Conservation (phyloP, 2,113 vertebrate species). For the Haplotaxodon microlepis region DNA sequence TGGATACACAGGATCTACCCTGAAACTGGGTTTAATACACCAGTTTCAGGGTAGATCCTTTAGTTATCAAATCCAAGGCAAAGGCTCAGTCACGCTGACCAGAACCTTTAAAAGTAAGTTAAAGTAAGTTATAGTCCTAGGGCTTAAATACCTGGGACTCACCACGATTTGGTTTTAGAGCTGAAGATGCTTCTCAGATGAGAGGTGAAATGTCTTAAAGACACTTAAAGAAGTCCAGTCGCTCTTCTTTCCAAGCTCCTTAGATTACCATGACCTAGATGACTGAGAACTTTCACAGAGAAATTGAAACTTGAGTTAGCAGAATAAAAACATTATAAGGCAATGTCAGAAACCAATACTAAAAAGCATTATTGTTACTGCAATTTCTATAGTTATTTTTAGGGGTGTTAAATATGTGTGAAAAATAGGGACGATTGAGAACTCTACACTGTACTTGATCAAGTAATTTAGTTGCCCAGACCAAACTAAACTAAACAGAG, state of each 20-base stretch:
- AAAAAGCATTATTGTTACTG: background rate
- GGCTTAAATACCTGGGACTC: background rate
- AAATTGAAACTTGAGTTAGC: background rate
- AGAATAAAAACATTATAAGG: background rate
- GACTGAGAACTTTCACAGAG: background rate
- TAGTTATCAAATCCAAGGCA: background rate
- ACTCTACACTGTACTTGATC: background rate
- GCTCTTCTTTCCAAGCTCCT: background rate
- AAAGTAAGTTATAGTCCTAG: background rate
- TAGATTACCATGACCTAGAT: background rate
- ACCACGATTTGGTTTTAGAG: background rate
- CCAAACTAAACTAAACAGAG: background rate
- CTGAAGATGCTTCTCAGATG: background rate
- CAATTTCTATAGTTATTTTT: background rate
- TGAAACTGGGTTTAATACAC: background rate
- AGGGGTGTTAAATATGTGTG: background rate
- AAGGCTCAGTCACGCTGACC: background rate
- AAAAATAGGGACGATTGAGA: accelerated
- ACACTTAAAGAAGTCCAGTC: background rate
- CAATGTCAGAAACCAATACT: background rate
- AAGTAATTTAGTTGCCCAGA: background rate
- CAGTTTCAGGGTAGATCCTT: background rate
- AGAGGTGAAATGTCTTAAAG: background rate
- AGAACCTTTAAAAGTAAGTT: background rate
- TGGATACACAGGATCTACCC: background rate